Conservation (phyloP, 2,888 invertebrate genomes). For the Mythimna ferrago region DNA sequence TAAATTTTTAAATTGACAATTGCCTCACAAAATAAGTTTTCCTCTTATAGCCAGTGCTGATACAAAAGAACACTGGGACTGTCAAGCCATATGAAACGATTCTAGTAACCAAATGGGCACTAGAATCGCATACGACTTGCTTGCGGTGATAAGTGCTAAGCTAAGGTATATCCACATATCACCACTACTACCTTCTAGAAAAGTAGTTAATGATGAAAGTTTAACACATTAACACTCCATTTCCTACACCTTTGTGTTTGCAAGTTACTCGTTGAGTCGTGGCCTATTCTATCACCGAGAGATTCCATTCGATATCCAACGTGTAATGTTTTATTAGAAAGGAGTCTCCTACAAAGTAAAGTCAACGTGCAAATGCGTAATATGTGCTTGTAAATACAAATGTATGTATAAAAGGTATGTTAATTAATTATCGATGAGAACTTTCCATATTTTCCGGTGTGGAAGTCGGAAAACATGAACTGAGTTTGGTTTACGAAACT, state of each 20-base stretch:
- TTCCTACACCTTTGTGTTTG: not conserved
- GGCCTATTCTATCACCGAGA: conserved; percentile 24
- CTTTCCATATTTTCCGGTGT: conserved; percentile 30
- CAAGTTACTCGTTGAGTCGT: conserved; percentile 5
- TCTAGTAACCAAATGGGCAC: too few species aligned
- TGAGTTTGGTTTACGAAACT: not conserved
- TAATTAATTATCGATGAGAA: conserved; percentile 19
- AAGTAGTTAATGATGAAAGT: too few species aligned
- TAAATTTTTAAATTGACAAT: too few species aligned
- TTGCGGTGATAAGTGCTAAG: too few species aligned
- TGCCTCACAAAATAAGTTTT: too few species aligned
- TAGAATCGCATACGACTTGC: too few species aligned
- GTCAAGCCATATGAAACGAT: too few species aligned
- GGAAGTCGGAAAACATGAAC: conserved; percentile 3
- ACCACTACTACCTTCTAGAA: too few species aligned
- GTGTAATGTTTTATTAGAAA: conserved; percentile 52
- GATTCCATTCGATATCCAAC: conserved; percentile 32
- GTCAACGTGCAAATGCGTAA: conserved; percentile 39
- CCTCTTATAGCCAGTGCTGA: too few species aligned
- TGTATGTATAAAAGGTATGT: conserved; percentile 21
- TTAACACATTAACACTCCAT: conserved; percentile 15
- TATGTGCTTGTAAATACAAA: conserved; percentile 22
- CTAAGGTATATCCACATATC: too few species aligned
- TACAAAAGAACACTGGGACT: too few species aligned
- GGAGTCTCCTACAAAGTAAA: conserved; percentile 31